Conservation (phyloP, 2,888 invertebrate species). For the Chelonus formosanus region DNA sequence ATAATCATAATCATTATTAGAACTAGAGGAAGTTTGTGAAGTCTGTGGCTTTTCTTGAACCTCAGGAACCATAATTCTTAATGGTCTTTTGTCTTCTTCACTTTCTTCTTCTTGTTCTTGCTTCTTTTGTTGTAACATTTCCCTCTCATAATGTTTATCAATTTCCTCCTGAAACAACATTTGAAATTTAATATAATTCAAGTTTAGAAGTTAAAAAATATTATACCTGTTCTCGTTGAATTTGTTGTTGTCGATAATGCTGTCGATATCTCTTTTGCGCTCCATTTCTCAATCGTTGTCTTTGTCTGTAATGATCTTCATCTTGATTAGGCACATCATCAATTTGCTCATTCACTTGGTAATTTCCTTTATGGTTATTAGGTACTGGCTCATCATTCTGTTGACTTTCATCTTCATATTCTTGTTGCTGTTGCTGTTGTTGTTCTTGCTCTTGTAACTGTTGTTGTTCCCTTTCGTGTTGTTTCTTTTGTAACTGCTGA, state of each 20-base stretch:
- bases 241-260: slow-evolving; percentile 38
- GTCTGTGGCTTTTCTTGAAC: slow-evolving; percentile 55
- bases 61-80: slow-evolving; percentile 68
- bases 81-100: slow-evolving; percentile 55
- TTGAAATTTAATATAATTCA: not conserved
- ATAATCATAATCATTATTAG: slow-evolving; percentile 48
- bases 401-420: slow-evolving; percentile 33
- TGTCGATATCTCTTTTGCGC: slow-evolving; percentile 35
- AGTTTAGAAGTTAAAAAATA: not conserved
- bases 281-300: slow-evolving; percentile 24
- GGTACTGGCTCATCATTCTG: slow-evolving; percentile 50
- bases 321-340: slow-evolving; percentile 53
- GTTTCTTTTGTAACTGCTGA: slow-evolving; percentile 47
- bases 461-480: slow-evolving; percentile 50
- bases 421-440: slow-evolving; percentile 49
- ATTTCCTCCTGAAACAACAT: slow-evolving; percentile 33
- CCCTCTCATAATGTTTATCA: slow-evolving; percentile 40
- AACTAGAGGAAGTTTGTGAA: not conserved
- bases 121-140: slow-evolving; percentile 33
- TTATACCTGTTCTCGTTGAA: slow-evolving; percentile 38
- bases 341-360: slow-evolving; percentile 46
- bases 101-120: slow-evolving; percentile 28
- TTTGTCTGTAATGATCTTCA: slow-evolving; percentile 50
- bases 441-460: slow-evolving; percentile 46
- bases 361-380: slow-evolving; percentile 53